Base-by-base conservation (phyloP, 2,113 vertebrate species). In the Paraplagusia blochii region DNA sequence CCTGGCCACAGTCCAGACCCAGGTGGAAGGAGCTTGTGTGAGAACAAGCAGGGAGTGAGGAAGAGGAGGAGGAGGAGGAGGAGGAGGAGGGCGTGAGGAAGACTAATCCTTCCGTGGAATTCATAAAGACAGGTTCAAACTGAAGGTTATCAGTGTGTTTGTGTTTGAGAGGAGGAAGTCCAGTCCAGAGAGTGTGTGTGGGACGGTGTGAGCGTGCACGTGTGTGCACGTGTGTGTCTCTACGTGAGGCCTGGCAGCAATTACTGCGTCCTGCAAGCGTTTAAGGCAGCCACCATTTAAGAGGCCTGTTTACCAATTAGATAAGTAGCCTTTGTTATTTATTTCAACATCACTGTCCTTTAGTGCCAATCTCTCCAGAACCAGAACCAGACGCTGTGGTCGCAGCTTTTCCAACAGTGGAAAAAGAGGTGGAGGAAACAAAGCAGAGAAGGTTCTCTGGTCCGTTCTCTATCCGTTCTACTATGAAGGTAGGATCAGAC, bases 271-370 rank as follows among this genome's bases (percentile, higher is more conserved):
- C 91, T 91, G 91, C 85, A 84, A 90, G 88, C 88, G 51, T 89
- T 94, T 93, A 92, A 89, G 88, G 88, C 87, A 77, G 86, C 88
- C 85, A 65, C 87, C 81, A 85, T 86, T 87, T 82, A 88, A 84
- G 85, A 89, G 86, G 80, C 84, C 81, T 86, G 80, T 89, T 87
- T 90, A 89, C 88, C 90, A 90, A 93, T 93, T 90, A 91, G 90
- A 87, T 91, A 87, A 84, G 86, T 77, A 86, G 89, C 84, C 82
- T 82, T 88, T 90, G 87, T 90, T 89, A 89, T 76, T 86, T 86
- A 69, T 86, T 88, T 87, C 80, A 71, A 84, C 68, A 81, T 88
- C 77, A 80, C 85, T 90, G 85, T 87, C 75, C 84, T 74, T 90
- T 85, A 75, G 79, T 85, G 82, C 88, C 57, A 65, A 74, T 78